Conservation (phyloP, 1,140 invertebrate species). For the Diuraphis noxia region DNA sequence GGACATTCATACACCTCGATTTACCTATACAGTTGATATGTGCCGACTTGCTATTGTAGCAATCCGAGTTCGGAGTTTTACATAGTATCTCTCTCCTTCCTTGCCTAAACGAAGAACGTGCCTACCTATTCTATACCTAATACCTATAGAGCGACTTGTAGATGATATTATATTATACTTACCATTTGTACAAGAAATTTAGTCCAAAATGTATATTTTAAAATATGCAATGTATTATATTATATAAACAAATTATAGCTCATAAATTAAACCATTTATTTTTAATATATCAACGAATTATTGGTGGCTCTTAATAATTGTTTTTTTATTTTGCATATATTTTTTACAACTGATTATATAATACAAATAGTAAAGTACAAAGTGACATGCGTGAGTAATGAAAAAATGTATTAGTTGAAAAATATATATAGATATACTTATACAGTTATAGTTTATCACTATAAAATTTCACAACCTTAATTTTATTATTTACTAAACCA, state of each 20-base stretch:
- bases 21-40: no score
- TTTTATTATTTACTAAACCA: background rate
- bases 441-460: background rate
- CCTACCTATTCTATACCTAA: no score
- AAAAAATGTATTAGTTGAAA: constrained; percentile 37
- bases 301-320: background rate
- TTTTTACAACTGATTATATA: constrained; percentile 51
- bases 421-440: constrained; percentile 10
- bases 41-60: no score
- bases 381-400: background rate
- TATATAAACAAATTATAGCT: background rate
- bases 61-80: no score
- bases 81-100: no score
- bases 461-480: constrained; percentile 22
- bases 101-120: no score
- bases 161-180: no score
- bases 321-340: background rate
- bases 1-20: no score
- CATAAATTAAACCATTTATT: no score
- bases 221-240: background rate
- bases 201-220: background rate
- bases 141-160: no score
- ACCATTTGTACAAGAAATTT: no score
- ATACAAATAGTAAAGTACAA: background rate
- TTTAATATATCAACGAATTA: background rate